Base-by-base conservation (phyloP, 2,113 vertebrate species). In the Sceloporus tristichus region DNA sequence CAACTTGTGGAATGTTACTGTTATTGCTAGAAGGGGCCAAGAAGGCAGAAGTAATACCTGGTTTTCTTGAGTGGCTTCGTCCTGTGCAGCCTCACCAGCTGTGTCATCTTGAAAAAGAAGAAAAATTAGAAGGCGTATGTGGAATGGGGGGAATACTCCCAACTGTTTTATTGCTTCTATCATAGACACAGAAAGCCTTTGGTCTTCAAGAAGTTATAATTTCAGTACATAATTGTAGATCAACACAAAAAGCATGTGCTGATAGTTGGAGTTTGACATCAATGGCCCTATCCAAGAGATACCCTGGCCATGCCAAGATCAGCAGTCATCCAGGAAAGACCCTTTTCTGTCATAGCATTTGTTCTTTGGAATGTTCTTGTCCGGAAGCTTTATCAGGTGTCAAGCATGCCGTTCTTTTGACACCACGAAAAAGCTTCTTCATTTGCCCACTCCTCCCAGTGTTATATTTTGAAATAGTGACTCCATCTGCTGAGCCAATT, bases 61-160 rank as follows among this genome's bases (percentile, higher is more conserved):
- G 92, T 96, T 97, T 92, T 98, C 98, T 78, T 98, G 96, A 76
- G 97, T 96, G 89, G 97, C 96, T 27, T 98, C 98, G 19, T 99
- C 98, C 78, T 96, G 97, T 87, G 96, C 92, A 74, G 97, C 94
- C 85, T 96, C 96, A 87, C 97, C 92, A 85, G 96, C 94, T 0
- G 91, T 93, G 92, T 98, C 97, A 94, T 97, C 98, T 99, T 91
- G 66, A 85, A 53, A 88, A 79, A 5, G 27, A 90, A 71, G 89
- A 89, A 65, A 71, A 18, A 86, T 79, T 66, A 3, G 79, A 0
- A 0, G 82, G 80, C 77, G 53, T 34, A n/a, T 3, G 21, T 29
- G 14, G 8, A 3, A 34, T 18, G 34, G 38, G 23, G 8, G 6
- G 70, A 16, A 82, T 29, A 62, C 9, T 9, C 0, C 29, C 40